Percentiles rank a stretch among this genome's conserved stretches.
Evolutionary conservation across 2,113 vertebrate species (phyloP).

Genomic region (Thamnaconus septentrionalis): DNA sequence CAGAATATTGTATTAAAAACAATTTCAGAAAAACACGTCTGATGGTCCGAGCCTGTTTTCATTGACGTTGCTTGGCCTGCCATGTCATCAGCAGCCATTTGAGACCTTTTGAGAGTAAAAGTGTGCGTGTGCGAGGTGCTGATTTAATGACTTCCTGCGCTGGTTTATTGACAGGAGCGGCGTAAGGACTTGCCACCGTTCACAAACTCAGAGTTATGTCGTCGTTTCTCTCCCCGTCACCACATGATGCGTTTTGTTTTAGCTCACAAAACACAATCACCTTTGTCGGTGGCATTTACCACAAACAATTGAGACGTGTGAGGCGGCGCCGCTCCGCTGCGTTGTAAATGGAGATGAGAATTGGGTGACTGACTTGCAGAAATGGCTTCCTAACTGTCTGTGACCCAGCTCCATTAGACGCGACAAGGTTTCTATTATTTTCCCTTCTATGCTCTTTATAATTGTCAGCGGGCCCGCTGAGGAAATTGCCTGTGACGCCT

Average conservation of each 20-base stretch:
- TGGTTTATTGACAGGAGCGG: too few species aligned
- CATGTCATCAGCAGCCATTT: too few species aligned
- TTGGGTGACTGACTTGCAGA: slow-evolving; percentile 54
- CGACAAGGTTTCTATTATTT: slow-evolving; percentile 55
- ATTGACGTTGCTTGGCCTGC: too few species aligned
- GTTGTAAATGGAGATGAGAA: slow-evolving; percentile 54
- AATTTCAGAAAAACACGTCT: too few species aligned
- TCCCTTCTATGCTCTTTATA: slow-evolving; percentile 47
- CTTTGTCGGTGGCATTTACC: slow-evolving; percentile 36
- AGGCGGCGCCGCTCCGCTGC: slow-evolving; percentile 43
- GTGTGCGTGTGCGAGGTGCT: neutral
- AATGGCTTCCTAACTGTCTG: slow-evolving; percentile 61
- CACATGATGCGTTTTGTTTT: slow-evolving; percentile 40
- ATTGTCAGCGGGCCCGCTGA: slow-evolving; percentile 46
- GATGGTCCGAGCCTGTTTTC: too few species aligned
- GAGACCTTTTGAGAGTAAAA: neutral
- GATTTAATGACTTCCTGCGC: too few species aligned
- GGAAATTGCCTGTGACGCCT: slow-evolving; percentile 54
- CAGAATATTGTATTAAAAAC: too few species aligned
- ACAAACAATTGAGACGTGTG: slow-evolving; percentile 45
- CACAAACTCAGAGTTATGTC: slow-evolving; percentile 4
- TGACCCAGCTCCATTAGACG: slow-evolving; percentile 63
- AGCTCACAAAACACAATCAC: slow-evolving; percentile 40
- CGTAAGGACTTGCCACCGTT: neutral
- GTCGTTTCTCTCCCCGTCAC: slow-evolving; percentile 21